phyloP scores from a whole-genome alignment of 2,888 invertebrate species.

The Erpobdella octoculata region DNA sequence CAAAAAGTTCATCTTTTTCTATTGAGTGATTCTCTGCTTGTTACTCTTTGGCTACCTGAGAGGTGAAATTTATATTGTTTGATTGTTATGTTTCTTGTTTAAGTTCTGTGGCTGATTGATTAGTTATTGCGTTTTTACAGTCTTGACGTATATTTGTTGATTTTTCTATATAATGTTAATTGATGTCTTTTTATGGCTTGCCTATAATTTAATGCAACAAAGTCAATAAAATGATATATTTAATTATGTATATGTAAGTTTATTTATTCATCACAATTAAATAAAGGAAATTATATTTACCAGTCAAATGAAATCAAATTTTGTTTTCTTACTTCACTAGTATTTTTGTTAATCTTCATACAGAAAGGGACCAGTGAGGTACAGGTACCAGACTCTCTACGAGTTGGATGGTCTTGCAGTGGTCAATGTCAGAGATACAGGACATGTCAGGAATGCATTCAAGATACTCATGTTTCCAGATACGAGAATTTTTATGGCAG shows the following conservation, averaged over 20 bases:
- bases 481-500: slow-evolving; percentile 81
- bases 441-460: slow-evolving; percentile 81
- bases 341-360: neutral
- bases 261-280: neutral
- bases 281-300: neutral
- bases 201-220: neutral
- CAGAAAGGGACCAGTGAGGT: slow-evolving; percentile 67
- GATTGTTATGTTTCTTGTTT: neutral
- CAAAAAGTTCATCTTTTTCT: slow-evolving; percentile 84
- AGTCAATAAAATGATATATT: neutral
- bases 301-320: too few species aligned
- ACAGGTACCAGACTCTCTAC: slow-evolving; percentile 74
- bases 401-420: slow-evolving; percentile 81
- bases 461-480: slow-evolving; percentile 89
- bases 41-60: slow-evolving; percentile 60
- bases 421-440: slow-evolving; percentile 79
- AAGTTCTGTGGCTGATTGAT: neutral
- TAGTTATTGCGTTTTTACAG: too few species aligned
- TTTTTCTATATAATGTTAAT: too few species aligned
- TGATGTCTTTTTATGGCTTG: too few species aligned
- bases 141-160: too few species aligned
- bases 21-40: slow-evolving; percentile 82
- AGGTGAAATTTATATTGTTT: slow-evolving; percentile 39
- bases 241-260: neutral
- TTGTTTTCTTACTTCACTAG: too few species aligned